Evolutionary conservation across 2,888 invertebrate species (phyloP).

Genomic region (Spisula solida): DNA sequence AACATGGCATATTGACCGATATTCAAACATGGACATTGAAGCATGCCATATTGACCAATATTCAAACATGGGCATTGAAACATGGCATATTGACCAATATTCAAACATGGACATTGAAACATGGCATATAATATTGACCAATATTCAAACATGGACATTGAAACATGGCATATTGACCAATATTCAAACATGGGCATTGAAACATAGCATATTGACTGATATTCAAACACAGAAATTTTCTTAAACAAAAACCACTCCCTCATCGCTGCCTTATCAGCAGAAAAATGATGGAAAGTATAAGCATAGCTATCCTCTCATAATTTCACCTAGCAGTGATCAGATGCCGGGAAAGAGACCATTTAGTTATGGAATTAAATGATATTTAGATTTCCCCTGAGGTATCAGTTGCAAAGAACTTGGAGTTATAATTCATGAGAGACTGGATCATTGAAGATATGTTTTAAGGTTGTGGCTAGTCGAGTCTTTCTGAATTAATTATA

Average conservation of each 20-base stretch:
- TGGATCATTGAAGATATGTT: neutral
- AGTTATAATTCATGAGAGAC: neutral
- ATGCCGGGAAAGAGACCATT: neutral
- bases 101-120: no score
- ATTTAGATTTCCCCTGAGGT: neutral
- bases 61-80: no score
- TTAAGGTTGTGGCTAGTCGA: neutral
- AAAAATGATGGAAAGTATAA: neutral
- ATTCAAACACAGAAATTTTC: no score
- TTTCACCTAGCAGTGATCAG: neutral
- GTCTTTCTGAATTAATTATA: neutral
- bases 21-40: no score
- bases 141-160: no score
- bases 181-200: no score
- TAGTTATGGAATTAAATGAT: slow-evolving; percentile 14
- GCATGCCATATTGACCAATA: no score
- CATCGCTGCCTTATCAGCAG: neutral
- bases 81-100: no score
- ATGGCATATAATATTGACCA: no score
- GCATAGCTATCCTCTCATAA: neutral
- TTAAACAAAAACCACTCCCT: neutral
- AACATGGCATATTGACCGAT: no score
- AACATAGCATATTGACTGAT: no score
- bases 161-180: no score
- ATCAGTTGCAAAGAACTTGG: neutral